These are phyloP conservation scores for Lamproptera curius DNA, from an alignment of 2,888 invertebrate species.

Conservation along the genomic window DNA sequence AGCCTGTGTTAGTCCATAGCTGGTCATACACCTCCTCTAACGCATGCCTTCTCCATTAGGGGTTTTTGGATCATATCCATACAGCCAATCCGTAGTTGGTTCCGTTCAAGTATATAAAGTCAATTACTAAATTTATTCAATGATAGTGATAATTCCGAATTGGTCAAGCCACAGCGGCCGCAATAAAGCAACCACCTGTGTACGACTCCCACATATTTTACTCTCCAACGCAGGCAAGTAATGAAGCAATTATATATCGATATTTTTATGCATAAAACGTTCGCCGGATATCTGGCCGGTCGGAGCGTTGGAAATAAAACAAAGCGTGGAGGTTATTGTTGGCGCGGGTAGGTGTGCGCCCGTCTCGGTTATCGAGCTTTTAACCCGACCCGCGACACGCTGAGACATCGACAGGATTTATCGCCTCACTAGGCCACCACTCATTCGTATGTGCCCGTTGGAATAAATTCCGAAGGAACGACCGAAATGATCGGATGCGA, in stretches of 20 bases:
- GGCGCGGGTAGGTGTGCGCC: conserved; percentile 70
- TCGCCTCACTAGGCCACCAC: conserved; percentile 71
- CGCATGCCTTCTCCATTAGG: too few relatives aligned
- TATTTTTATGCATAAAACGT: conserved; percentile 78
- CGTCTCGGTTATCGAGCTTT: conserved; percentile 76
- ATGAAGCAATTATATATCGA: conserved; percentile 79
- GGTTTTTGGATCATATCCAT: too few relatives aligned
- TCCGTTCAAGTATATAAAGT: too few relatives aligned
- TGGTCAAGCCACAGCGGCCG: conserved; percentile 4
- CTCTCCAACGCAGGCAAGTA: conserved; percentile 76
- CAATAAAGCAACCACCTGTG: conserved; percentile 57
- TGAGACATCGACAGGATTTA: conserved; percentile 74
- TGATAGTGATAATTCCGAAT: too few relatives aligned
- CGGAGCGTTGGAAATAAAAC: conserved; percentile 68
- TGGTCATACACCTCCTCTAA: too few relatives aligned
- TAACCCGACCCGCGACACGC: conserved; percentile 75
- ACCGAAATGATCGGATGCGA: conserved; percentile 60
- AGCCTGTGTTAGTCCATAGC: too few relatives aligned
- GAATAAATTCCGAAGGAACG: conserved; percentile 66
- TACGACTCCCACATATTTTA: conserved; percentile 76
- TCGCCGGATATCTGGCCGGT: conserved; percentile 70
- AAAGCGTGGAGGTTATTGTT: conserved; percentile 71
- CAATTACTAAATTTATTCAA: too few relatives aligned
- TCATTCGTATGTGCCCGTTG: conserved; percentile 71
- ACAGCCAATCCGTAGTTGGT: too few relatives aligned